These are phyloP conservation scores for Rhysida immarginata DNA, from an alignment of 1,140 invertebrate genomes.

Conservation along the genomic window DNA sequence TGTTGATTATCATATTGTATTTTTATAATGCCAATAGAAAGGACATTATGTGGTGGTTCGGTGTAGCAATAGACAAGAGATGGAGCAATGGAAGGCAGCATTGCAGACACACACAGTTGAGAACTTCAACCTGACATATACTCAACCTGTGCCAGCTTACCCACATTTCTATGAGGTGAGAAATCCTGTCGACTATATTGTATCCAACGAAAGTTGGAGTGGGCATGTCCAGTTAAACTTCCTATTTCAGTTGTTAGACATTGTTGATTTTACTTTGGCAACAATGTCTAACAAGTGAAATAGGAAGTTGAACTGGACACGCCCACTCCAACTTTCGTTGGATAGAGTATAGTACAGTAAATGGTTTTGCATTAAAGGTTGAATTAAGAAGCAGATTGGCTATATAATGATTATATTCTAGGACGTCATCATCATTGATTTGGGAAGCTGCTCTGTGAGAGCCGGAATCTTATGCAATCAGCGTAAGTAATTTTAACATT, in stretches of 20 bases:
- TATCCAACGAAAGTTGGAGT: no score
- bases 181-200: no score
- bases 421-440: slow-evolving; percentile 37
- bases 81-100: slow-evolving; percentile 36
- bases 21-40: slow-evolving; percentile 16
- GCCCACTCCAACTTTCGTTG: no score
- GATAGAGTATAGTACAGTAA: no score
- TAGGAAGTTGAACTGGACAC: no score
- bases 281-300: no score
- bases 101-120: slow-evolving; percentile 38
- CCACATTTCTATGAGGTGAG: slow-evolving; percentile 29
- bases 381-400: no score
- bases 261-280: no score
- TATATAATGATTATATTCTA: no score
- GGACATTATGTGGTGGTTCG: slow-evolving; percentile 39
- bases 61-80: slow-evolving; percentile 32
- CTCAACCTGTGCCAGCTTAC: slow-evolving; percentile 32
- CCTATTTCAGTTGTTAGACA: no score
- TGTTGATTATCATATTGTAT: not conserved
- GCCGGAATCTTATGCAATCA: slow-evolving; percentile 40
- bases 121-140: slow-evolving; percentile 35
- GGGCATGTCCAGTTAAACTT: no score
- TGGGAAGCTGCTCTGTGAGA: slow-evolving; percentile 41
- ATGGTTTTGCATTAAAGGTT: no score
- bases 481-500: slow-evolving; percentile 27